Percentiles rank a stretch among this genome's conserved stretches.
These are phyloP conservation scores for Vombatus ursinus DNA, from an alignment of 2,113 vertebrate species.

Conservation along the genomic window DNA sequence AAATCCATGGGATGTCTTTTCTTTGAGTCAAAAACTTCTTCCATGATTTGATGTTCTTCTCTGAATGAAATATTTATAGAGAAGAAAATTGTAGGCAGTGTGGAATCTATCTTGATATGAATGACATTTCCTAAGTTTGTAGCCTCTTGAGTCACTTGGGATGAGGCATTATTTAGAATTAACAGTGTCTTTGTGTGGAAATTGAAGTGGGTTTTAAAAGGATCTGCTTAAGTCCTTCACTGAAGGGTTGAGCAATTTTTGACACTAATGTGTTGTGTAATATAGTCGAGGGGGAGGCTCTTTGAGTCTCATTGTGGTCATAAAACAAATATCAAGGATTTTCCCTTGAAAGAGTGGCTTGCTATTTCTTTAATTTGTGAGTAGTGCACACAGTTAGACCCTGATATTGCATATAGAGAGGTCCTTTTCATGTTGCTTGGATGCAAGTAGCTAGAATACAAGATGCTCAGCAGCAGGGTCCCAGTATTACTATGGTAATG, in stretches of 20 bases:
- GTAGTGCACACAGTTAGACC: neutral
- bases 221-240: neutral
- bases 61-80: neutral
- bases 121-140: neutral
- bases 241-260: neutral
- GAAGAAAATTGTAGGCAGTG: neutral
- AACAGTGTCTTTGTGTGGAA: neutral
- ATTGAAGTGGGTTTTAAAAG: neutral
- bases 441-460: neutral
- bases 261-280: neutral
- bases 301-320: neutral
- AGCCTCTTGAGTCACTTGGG: neutral
- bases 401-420: neutral
- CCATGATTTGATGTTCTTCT: neutral
- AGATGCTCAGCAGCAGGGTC: neutral
- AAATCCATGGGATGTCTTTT: neutral
- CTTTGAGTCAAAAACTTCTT: neutral
- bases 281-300: neutral
- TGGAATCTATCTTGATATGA: neutral
- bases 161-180: neutral
- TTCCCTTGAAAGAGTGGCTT: neutral
- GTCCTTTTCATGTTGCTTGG: neutral
- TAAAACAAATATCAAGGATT: neutral
- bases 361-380: neutral
- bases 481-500: neutral